Conservation (phyloP, 2,888 invertebrate genomes). For the Macropis europaea region DNA sequence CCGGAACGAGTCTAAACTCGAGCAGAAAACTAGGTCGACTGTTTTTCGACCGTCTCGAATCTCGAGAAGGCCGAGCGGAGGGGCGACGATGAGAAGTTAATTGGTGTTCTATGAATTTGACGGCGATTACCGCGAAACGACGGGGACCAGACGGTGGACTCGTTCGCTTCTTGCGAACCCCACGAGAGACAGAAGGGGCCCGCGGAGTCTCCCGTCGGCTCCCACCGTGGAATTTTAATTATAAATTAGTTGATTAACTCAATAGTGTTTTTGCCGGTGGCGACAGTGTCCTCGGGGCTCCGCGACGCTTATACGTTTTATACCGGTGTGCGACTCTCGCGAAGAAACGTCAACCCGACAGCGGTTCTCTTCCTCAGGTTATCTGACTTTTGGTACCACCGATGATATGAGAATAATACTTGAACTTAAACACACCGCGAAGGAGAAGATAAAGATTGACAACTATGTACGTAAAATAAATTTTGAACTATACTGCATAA, state of each 20-base stretch:
- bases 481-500: too few relatives aligned
- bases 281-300: slow-evolving; percentile 71
- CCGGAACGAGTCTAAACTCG: slow-evolving; percentile 60
- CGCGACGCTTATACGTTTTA: slow-evolving; percentile 46
- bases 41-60: slow-evolving; percentile 58
- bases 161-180: slow-evolving; percentile 64
- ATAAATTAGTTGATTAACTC: slow-evolving; percentile 81
- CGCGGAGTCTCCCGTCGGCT: slow-evolving; percentile 56
- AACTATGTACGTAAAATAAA: too few relatives aligned
- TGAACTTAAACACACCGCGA: too few relatives aligned
- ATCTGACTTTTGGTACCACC: too few relatives aligned
- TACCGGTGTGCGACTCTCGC: slow-evolving; percentile 46
- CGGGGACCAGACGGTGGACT: slow-evolving; percentile 61
- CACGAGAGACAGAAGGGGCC: slow-evolving; percentile 49
- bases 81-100: slow-evolving; percentile 73
- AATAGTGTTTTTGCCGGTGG: slow-evolving; percentile 78
- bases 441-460: too few relatives aligned
- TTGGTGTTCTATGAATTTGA: slow-evolving; percentile 79
- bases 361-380: too few relatives aligned
- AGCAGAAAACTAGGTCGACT: slow-evolving; percentile 68
- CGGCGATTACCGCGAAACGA: slow-evolving; percentile 77
- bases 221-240: slow-evolving; percentile 79
- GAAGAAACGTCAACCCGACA: slow-evolving; percentile 51
- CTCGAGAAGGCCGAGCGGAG: slow-evolving; percentile 32
- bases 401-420: too few relatives aligned